phyloP scores from a whole-genome alignment of 30 jellyfish, hydroid and myxozoan species.

The Aurelia sp. region DNA sequence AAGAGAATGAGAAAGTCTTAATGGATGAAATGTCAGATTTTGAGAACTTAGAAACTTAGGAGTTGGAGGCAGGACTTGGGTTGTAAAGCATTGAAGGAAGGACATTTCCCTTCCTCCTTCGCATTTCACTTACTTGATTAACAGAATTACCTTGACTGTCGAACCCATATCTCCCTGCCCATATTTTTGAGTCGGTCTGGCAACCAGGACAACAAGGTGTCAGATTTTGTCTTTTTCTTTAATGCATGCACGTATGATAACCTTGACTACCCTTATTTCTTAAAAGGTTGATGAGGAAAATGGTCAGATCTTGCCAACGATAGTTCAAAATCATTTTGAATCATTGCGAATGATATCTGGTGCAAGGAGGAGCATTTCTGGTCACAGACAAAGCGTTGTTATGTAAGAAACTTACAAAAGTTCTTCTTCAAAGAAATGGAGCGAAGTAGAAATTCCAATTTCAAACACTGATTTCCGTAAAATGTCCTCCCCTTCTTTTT shows the following conservation, averaged over 20 bases:
- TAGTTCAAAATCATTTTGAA: conserved; percentile 83
- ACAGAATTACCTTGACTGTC: no score
- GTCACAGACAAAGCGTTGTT: conserved; percentile 80
- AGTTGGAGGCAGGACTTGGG: no score
- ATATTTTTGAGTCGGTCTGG: no score
- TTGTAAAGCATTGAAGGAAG: no score
- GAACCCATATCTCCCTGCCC: no score
- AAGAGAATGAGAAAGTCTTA: no score
- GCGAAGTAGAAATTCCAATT: neutral
- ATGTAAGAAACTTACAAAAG: conserved; percentile 40
- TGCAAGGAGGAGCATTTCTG: conserved; percentile 72
- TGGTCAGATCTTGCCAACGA: conserved; percentile 76
- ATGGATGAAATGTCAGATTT: no score
- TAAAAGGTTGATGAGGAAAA: conserved; percentile 79
- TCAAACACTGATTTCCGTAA: neutral
- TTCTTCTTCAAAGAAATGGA: neutral
- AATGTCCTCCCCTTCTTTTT: neutral
- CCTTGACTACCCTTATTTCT: neutral
- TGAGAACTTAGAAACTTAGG: no score
- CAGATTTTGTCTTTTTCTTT: neutral
- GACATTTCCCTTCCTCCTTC: no score
- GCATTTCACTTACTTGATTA: no score
- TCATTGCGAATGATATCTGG: conserved; percentile 72
- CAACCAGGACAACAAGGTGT: neutral
- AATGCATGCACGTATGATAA: neutral